Evolutionary conservation across 2,888 invertebrate species (phyloP), one percentile per base, ranked within the genome.

Genomic region (Tricholauxania praeusta): DNA sequence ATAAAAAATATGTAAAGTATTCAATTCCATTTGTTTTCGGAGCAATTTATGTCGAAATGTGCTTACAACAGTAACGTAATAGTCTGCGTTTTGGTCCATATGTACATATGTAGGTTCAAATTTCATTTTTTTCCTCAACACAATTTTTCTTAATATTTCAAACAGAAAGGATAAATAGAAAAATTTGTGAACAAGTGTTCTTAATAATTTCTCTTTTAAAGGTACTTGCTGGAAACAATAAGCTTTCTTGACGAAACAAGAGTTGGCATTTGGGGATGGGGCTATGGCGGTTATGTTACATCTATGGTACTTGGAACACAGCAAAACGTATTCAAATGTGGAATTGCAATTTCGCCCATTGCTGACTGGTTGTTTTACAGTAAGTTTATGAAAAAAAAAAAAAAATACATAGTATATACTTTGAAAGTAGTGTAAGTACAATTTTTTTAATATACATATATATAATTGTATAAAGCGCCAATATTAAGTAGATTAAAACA

Each of bases 351-450:
- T 52, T 97, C 97, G 75, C 98, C 98, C 0, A 96, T 98, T 80
- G 94, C 96, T 51, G 97, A 97, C 88, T 98, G 97, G 96, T 90
- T 95, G 69, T 97, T 94, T 88, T 98, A 97, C 85, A 98, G 98
- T 97, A 87, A 91, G 93, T 88, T 74, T 28, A n/a, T n/a, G n/a
- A n/a, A n/a, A 3, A 28, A 6, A 12, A 49, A 48, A 12, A 10
- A 39, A 17, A 70, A n/a, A 8, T 53, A 65, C 12, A 0, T 2
- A 53, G 48, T 22, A 10, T 12, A n/a, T 55, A 53, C 19, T 39
- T 39, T 39, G 39, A 39, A 39, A 39, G 39, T 39, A 39, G 10
- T 39, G 39, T 39, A 10, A 39, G 47, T 6, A 15, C 3, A 51
- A 51, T 19, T 51, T 53, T 10, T 17, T 1, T 17, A 28, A 1